Conservation (phyloP, 2,113 vertebrate genomes). For the Aramus guarauna region DNA sequence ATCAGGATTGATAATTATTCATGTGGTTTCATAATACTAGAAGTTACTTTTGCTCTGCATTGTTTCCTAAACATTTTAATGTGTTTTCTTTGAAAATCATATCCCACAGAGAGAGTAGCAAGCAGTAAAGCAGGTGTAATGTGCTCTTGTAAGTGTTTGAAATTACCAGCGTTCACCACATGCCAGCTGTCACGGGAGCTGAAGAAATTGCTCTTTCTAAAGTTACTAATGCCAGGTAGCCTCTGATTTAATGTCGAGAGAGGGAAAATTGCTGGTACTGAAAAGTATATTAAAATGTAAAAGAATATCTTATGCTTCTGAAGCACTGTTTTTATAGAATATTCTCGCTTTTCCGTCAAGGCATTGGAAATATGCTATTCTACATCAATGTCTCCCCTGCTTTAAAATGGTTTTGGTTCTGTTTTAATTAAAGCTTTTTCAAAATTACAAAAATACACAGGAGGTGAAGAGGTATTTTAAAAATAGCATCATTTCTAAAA, state of each 20-base stretch:
- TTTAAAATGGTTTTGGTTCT: not conserved
- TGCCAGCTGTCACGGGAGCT: not conserved
- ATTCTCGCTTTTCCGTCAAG: not conserved
- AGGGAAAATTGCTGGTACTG: not conserved
- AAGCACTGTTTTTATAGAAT: not conserved
- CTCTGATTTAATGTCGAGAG: not conserved
- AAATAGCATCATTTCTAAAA: not conserved
- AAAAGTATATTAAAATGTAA: not conserved
- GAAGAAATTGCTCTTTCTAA: not conserved
- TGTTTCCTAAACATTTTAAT: not conserved
- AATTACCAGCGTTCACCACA: not conserved
- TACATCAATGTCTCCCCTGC: not conserved
- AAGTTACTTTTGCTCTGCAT: not conserved
- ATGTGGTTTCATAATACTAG: not conserved
- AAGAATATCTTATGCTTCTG: not conserved
- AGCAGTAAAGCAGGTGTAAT: not conserved
- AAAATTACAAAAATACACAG: not conserved
- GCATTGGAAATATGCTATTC: not conserved
- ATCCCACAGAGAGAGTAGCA: not conserved
- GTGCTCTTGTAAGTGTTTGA: not conserved
- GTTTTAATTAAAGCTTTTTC: not conserved
- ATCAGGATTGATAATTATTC: not conserved
- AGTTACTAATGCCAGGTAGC: not conserved
- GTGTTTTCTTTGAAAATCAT: not conserved
- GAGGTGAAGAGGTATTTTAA: not conserved